Conservation (phyloP, 2,888 invertebrate genomes). For the Idaea aversata region DNA sequence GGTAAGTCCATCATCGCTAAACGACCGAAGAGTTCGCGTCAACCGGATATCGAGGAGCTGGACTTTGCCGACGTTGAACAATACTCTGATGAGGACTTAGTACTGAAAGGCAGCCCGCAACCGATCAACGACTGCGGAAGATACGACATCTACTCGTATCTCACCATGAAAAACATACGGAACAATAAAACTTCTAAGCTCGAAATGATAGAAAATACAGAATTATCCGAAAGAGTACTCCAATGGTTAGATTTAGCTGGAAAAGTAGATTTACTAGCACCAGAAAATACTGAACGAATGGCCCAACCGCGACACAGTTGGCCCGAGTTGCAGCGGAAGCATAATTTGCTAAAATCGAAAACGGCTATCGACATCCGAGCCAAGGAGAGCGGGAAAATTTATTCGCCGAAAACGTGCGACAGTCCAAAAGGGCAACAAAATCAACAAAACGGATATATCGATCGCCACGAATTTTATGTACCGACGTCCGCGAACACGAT, state of each 20-base stretch:
- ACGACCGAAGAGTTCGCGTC: conserved; percentile 39
- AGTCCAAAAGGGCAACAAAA: conserved; percentile 51
- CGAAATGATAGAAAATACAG: conserved; percentile 60
- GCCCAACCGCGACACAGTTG: conserved; percentile 69
- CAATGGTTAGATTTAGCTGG: conserved; percentile 90
- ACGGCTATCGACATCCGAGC: conserved; percentile 55
- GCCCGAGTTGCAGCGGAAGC: conserved; percentile 63
- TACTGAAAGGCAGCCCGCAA: conserved; percentile 52
- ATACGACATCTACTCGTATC: conserved; percentile 32
- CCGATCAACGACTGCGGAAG: conserved; percentile 48
- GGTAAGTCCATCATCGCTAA: conserved; percentile 47
- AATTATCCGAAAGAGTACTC: conserved; percentile 85
- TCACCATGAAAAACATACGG: conserved; percentile 59
- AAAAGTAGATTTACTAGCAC: conserved; percentile 70
- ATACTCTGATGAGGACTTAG: conserved; percentile 55
- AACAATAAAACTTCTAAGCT: conserved; percentile 61
- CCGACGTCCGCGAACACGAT: conserved; percentile 73
- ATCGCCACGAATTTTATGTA: conserved; percentile 68
- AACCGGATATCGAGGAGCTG: conserved; percentile 51
- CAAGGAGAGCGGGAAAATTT: conserved; percentile 47
- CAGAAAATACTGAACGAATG: conserved; percentile 58
- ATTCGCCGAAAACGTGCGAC: conserved; percentile 47
- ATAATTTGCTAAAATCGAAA: conserved; percentile 59
- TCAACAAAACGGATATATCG: conserved; percentile 54
- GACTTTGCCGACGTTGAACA: conserved; percentile 55